Base-by-base conservation (phyloP, 2,888 invertebrate species). In the Zaprionus lineosus region DNA sequence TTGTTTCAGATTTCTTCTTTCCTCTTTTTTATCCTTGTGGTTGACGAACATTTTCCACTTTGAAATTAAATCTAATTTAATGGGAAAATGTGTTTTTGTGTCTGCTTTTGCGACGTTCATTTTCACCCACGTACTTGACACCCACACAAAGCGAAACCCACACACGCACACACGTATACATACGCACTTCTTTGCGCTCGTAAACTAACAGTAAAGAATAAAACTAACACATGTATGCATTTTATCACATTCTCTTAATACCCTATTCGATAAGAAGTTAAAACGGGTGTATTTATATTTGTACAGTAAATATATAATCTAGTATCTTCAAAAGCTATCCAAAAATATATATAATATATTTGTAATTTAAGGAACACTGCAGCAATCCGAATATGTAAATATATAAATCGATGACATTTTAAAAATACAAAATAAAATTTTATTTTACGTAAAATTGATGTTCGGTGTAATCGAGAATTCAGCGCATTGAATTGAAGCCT, bases 1-100 rank as follows among this genome's bases (percentile, higher is more conserved):
- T n/a, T n/a, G n/a, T n/a, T n/a, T n/a, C n/a, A n/a, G n/a, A n/a
- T n/a, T n/a, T n/a, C n/a, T 2, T 15, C n/a, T 1, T 19, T 28
- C 7, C 12, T 18, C 40, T 28, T 19, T 11, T 33, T 46, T 46
- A 24, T 14, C 19, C 12, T 3, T 36, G 9, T 41, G 31, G n/a
- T n/a, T 34, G 21, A 6, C 18, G 29, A 31, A 37, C 36, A 51
- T 34, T 46, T 51, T 57, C 59, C 16, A 46, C 67, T 71, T 79
- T 48, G 39, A 79, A 72, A 78, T 76, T 62, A 76, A 78, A 72
- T 83, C 61, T 56, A 74, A 72, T 83, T 68, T 76, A 53, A 78
- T 82, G 78, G 62, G 31, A 26, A 62, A 59, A 62, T 70, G 53
- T 61, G 60, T 52, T 60, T 34, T 40, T 46, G 26, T 31, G 31